A percentile compares a stretch with the other conserved stretches of the same genome.
Evolutionary conservation across 2,797 vertebrate genomes (phyloP).

Genomic region (Chelidonichthys spinosus): DNA sequence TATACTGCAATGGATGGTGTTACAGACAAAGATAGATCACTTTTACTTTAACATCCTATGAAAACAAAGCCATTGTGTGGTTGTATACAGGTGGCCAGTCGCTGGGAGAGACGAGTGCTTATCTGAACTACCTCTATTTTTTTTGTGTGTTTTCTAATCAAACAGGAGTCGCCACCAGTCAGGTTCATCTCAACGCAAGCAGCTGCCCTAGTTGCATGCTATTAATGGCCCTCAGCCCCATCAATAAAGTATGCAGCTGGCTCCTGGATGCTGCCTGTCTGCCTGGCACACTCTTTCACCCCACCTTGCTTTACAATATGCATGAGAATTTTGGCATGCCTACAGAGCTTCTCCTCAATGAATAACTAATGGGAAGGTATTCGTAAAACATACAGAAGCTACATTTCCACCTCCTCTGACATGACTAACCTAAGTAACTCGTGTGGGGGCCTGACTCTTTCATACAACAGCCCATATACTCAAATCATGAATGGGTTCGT

Average conservation of each 20-base stretch:
- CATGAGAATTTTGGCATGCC: slow-evolving; percentile 82
- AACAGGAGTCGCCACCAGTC: slow-evolving; percentile 51
- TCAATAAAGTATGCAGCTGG: slow-evolving; percentile 85
- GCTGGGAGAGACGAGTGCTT: slow-evolving; percentile 1
- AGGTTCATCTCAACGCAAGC: slow-evolving; percentile 63
- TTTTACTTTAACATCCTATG: slow-evolving; percentile 6
- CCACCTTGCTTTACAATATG: slow-evolving; percentile 84
- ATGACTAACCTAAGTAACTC: slow-evolving; percentile 28
- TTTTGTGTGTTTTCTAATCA: slow-evolving; percentile 51
- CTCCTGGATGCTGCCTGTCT: slow-evolving; percentile 75
- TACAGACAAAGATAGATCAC: slow-evolving; percentile 6
- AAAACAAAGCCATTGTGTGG: slow-evolving; percentile 3
- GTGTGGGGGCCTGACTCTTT: slow-evolving; percentile 32
- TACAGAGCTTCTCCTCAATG: slow-evolving; percentile 74
- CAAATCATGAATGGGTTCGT: slow-evolving; percentile 34
- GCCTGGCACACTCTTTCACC: slow-evolving; percentile 77
- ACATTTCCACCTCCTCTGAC: slow-evolving; percentile 66
- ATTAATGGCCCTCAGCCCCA: slow-evolving; percentile 82
- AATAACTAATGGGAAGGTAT: slow-evolving; percentile 78
- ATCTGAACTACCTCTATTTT: slow-evolving; percentile 34
- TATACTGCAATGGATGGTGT: slow-evolving; percentile 7
- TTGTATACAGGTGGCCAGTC: slow-evolving; percentile 27
- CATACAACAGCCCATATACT: slow-evolving; percentile 24
- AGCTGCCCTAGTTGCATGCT: slow-evolving; percentile 84
- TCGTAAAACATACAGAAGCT: slow-evolving; percentile 76